Evolutionary conservation across 2,888 invertebrate species (phyloP), one percentile per base, ranked within the genome.

Genomic region (Tenthredo scrophulariae): DNA sequence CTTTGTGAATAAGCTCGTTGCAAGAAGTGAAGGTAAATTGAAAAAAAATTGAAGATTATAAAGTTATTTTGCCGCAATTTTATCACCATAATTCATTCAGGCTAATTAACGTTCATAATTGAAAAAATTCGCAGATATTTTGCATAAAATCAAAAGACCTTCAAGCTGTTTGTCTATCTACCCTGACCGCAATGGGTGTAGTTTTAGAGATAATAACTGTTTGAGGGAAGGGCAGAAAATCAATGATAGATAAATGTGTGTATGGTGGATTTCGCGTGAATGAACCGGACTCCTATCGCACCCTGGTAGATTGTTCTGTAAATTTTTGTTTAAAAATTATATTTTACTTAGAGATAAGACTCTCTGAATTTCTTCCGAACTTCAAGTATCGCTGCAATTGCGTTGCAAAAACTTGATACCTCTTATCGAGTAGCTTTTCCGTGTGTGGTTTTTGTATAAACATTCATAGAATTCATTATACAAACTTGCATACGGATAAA

Each of bases 121-220:
- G n/a, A 40, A 0, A 37, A 26, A 22, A 46, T 26, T 43, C 2
- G 29, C 26, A 13, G 46, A 75, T 40, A 46, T 43, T 75, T 26
- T 43, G 75, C 46, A 46, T 22, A 46, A 15, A 10, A 75, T 46
- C 6, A 46, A 26, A 2, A 13, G 15, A 54, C 54, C n/a, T 50
- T 33, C 15, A 5, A 29, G 13, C 50, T 50, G 33, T 50, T 77
- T 50, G 54, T 33, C 33, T 77, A n/a, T 46, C 2, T 10, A 15
- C 54, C 77, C 18, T 54, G 9, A 22, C 40, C 72, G 72, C 29
- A 22, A 33, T 29, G 54, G 54, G 54, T 33, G 29, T 13, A 18
- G 77, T 46, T 50, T 54, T 33, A 77, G 50, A 77, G 50, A 26
- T 50, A 77, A 77, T 29, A 18, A 77, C 77, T 18, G 50, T 77